phyloP scores from a whole-genome alignment of 1,140 invertebrate species.

The Cydia splendana region DNA sequence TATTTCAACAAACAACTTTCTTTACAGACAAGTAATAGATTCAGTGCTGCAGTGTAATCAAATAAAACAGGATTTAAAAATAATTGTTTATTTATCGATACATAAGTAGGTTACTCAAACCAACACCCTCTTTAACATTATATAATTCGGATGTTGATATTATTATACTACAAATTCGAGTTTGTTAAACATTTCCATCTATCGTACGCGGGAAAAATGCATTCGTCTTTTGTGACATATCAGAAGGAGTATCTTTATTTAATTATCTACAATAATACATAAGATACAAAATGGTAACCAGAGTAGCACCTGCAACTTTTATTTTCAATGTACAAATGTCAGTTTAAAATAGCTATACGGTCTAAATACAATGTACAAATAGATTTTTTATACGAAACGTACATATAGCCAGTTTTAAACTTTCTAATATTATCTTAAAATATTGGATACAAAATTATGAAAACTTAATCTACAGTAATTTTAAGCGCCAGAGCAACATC shows the following conservation, averaged over 20 bases:
- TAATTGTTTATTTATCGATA: conserved; percentile 72
- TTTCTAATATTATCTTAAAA: background rate
- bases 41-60: background rate
- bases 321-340: conserved; percentile 50
- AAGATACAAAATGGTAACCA: conserved; percentile 68
- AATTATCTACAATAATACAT: conserved; percentile 48
- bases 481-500: background rate
- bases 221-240: conserved; percentile 21
- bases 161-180: conserved; percentile 34
- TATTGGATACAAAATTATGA: conserved; percentile 32
- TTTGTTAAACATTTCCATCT: conserved; percentile 12
- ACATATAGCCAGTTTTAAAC: conserved; percentile 13
- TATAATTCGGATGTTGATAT: conserved; percentile 63
- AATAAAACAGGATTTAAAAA: conserved; percentile 45
- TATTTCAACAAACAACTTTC: too few species aligned
- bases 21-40: background rate
- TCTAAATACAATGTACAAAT: conserved; percentile 34
- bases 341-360: conserved; percentile 36
- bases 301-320: conserved; percentile 64
- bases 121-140: conserved; percentile 68
- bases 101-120: conserved; percentile 70
- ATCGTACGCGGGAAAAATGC: conserved; percentile 26
- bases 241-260: conserved; percentile 31
- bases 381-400: conserved; percentile 29
- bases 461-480: conserved; percentile 27